Percentiles rank a stretch among this genome's conserved stretches.
These are phyloP conservation scores for Enteromius argenteus DNA, from an alignment of 2,797 vertebrate species.

Conservation along the genomic window DNA sequence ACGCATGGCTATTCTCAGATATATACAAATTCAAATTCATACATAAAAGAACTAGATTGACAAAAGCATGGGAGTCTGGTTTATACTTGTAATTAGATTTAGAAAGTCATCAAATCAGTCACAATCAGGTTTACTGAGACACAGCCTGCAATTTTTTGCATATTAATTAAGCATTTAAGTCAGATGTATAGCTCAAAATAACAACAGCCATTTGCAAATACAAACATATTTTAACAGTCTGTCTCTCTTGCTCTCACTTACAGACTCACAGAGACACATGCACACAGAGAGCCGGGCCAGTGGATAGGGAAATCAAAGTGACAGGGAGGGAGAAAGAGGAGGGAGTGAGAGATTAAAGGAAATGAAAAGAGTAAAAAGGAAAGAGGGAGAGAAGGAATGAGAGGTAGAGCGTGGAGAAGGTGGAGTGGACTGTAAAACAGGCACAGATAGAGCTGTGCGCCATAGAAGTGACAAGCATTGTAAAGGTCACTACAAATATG, in stretches of 20 bases:
- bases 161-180: constrained; percentile 3
- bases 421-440: constrained; percentile 76
- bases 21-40: constrained; percentile 36
- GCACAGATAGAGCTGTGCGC: constrained; percentile 57
- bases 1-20: constrained; percentile 45
- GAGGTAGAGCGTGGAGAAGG: constrained; percentile 69
- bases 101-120: constrained; percentile 16
- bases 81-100: constrained; percentile 1
- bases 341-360: constrained; percentile 81
- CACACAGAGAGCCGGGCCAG: constrained; percentile 72
- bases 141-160: constrained; percentile 5
- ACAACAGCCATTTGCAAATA: constrained; percentile 13
- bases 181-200: constrained; percentile 52
- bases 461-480: constrained; percentile 16
- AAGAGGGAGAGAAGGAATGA: constrained; percentile 76
- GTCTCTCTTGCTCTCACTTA: constrained; percentile 36
- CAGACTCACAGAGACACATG: constrained; percentile 44
- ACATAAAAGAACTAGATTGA: background rate
- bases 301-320: constrained; percentile 86
- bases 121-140: constrained; percentile 11
- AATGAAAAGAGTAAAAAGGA: constrained; percentile 83
- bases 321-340: constrained; percentile 74
- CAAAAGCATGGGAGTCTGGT: background rate
- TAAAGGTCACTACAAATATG: constrained; percentile 47
- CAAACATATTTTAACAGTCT: constrained; percentile 46